phyloP scores from a whole-genome alignment of 2,113 vertebrate species.

The Conger conger region DNA sequence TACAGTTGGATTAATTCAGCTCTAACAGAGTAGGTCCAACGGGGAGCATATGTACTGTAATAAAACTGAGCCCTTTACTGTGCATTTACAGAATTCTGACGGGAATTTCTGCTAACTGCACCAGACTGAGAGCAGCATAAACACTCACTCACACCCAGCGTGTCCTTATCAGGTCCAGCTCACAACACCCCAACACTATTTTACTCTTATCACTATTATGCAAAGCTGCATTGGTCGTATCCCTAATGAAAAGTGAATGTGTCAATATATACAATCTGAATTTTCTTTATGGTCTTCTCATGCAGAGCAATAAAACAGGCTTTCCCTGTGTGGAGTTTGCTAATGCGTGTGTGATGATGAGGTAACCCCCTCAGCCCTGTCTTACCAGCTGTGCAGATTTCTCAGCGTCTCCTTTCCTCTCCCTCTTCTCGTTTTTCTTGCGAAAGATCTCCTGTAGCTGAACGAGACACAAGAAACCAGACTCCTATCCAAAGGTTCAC shows the following conservation, averaged over 20 bases:
- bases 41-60: too few relatives aligned
- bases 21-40: too few relatives aligned
- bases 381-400: conserved; percentile 94
- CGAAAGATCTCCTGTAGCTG: conserved; percentile 97
- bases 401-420: conserved; percentile 88
- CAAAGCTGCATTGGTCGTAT: neutral
- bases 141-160: too few relatives aligned
- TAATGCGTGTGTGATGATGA: neutral
- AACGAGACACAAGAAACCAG: neutral
- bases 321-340: neutral
- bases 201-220: neutral
- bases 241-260: neutral
- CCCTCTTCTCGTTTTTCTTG: conserved; percentile 96
- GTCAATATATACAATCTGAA: neutral
- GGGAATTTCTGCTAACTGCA: too few relatives aligned
- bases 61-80: too few relatives aligned
- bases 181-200: too few relatives aligned
- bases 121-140: too few relatives aligned
- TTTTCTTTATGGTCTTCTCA: neutral
- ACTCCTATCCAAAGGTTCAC: neutral
- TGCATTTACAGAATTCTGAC: too few relatives aligned
- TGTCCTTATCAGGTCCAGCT: too few relatives aligned
- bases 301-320: neutral
- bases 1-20: neutral
- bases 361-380: neutral